These are phyloP conservation scores for Tarsius wallacei DNA, from an alignment of 2,797 vertebrate genomes.

Conservation along the genomic window DNA sequence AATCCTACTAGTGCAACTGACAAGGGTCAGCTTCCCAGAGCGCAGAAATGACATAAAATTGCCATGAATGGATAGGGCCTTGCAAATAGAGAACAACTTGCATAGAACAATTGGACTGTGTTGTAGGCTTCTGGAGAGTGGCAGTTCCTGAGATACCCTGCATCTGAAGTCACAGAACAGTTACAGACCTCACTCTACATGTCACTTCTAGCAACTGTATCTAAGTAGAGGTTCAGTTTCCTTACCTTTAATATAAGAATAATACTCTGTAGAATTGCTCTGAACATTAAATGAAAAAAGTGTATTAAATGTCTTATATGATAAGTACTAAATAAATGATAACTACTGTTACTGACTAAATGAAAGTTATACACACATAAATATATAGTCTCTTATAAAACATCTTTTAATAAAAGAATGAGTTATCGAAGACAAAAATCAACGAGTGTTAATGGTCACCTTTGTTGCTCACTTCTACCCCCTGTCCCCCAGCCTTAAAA, in stretches of 20 bases:
- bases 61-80: fast-evolving
- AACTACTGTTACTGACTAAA: constrained; percentile 32
- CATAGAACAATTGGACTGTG: background rate
- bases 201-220: background rate
- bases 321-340: constrained; percentile 1
- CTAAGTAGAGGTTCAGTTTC: constrained; percentile 22
- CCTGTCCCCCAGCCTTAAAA: background rate
- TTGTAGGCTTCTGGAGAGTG: background rate
- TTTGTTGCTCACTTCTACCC: constrained; percentile 21
- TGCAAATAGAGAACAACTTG: background rate
- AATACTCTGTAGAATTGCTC: constrained; percentile 22
- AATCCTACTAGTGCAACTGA: background rate
- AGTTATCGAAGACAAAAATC: constrained; percentile 31
- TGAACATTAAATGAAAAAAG: background rate
- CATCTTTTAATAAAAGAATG: constrained; percentile 32
- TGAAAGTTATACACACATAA: background rate
- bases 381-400: background rate
- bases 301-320: background rate
- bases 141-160: background rate
- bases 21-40: background rate
- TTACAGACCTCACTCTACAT: background rate
- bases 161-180: background rate
- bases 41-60: background rate
- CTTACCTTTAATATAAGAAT: constrained; percentile 40
- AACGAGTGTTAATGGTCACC: background rate